These are phyloP conservation scores for Leguminivora glycinivorella DNA, from an alignment of 1,140 invertebrate species.

Conservation along the genomic window DNA sequence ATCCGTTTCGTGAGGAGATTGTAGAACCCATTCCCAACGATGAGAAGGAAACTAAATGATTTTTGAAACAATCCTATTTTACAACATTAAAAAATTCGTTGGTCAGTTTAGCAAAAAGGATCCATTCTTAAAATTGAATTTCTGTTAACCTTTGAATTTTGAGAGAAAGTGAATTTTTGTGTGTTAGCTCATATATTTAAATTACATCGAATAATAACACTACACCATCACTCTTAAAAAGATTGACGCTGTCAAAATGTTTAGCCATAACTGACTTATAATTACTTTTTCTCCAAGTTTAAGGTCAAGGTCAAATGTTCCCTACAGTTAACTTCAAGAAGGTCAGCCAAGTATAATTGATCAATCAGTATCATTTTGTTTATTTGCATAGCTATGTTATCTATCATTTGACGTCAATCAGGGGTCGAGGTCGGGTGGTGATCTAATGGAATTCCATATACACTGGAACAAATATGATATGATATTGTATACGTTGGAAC, in stretches of 20 bases:
- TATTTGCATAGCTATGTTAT: constrained; percentile 18
- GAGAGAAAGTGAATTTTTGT: not conserved
- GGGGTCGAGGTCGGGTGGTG: constrained; percentile 9
- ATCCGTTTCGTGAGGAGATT: no score
- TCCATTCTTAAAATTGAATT: no score
- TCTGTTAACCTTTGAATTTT: not conserved
- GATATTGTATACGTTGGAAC: not conserved
- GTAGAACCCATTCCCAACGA: no score
- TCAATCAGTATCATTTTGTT: constrained; percentile 27
- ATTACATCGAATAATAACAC: not conserved
- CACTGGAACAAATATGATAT: not conserved
- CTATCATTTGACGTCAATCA: constrained; percentile 24
- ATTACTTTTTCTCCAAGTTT: not conserved
- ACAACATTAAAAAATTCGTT: no score
- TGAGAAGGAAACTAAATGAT: no score
- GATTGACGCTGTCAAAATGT: constrained; percentile 4
- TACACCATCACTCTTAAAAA: not conserved
- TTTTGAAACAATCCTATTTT: no score
- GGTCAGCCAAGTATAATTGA: constrained; percentile 14
- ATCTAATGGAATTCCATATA: constrained; percentile 19
- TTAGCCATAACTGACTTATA: not conserved
- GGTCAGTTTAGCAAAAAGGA: no score
- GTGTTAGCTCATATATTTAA: not conserved
- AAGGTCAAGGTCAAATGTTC: not conserved
- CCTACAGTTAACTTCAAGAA: not conserved